Evolutionary conservation across 1,140 invertebrate species (phyloP), one percentile per base, ranked within the genome.

Genomic region (Leptestheria dahalacensis): DNA sequence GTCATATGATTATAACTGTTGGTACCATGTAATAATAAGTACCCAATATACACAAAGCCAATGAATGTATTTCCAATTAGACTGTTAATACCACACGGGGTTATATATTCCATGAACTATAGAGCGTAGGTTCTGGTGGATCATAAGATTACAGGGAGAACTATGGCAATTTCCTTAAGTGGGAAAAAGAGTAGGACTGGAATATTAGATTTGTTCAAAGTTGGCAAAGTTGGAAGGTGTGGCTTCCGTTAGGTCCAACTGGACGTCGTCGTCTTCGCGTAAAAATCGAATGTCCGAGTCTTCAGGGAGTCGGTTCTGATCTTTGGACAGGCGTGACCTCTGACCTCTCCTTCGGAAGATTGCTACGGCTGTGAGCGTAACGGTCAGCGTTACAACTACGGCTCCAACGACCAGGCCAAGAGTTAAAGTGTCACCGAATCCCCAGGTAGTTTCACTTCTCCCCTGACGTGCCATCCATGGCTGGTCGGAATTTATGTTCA

Each of bases 231-330:
- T 48, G 12, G 53, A 25, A 12, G 58, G 58, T 10, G 49, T 60
- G 1, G 58, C 58, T 61, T 58, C 50, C 25, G 21, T 57, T 26
- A 63, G 50, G 46, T 57, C 55, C 29, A 61, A 33, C 46, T 55
- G 49, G 54, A 48, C 55, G 26, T 59, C 49, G 48, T 65, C 64
- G 29, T 61, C 63, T 18, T 60, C 61, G 20, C 53, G 54, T 47
- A 65, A 49, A 56, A 51, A 65, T n/a, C 59, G 60, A 24, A 65
- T 57, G 33, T 65, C 64, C 3, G 64, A 65, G 49, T 65, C 64
- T 51, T 65, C 64, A 18, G 59, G 24, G 20, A 63, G 21, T 49
- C 62, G 61, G 15, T 57, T 50, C 33, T 62, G 64, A 24, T 59
- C 47, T 15, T 49, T 51, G 20, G 58, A 49, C 3, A 26, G 25